Base-by-base conservation (phyloP, 2,113 vertebrate genomes). In the Festucalex cinctus region DNA sequence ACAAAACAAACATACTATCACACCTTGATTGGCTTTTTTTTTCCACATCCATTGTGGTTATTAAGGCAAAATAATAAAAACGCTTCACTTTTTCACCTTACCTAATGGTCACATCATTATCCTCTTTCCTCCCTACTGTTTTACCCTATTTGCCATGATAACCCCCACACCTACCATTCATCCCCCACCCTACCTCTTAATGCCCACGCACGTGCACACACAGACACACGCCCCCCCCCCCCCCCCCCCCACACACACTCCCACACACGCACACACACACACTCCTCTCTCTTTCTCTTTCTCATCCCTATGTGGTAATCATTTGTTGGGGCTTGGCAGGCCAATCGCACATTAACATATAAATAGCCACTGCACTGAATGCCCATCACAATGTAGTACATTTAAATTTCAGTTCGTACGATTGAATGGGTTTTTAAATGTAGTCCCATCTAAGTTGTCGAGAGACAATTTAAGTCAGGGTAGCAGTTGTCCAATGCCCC, bases 351-450 rank as follows among this genome's bases (percentile, higher is more conserved):
- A 99, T 99, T 99, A 99, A 95, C 97, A 99, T 99, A 98, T 98
- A 98, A 96, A 99, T 98, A 98, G 96, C 95, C 94, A 95, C 93
- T 92, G 93, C 93, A 94, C 87, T 91, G 93, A 93, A 89, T 81
- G 92, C 91, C 94, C 94, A 95, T 95, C 97, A 96, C 97, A 98
- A 95, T 94, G 95, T 94, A 98, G 95, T 96, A 97, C 95, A 93
- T 96, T 96, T 97, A 96, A 98, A 97, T 97, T 96, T 98, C 96
- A 92, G 92, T 97, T 97, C 96, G 97, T 97, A 95, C 97, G 96
- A 96, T 92, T 93, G 95, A 97, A 97, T 96, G 94, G 95, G 92
- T 95, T 96, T 96, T 95, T 98, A 96, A 98, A 97, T 87, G 93
- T 94, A 91, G 90, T 86, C 92, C 95, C 94, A 94, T 97, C 95